These are phyloP conservation scores for Byasa hedistus DNA, from an alignment of 2,888 invertebrate species.

Conservation along the genomic window DNA sequence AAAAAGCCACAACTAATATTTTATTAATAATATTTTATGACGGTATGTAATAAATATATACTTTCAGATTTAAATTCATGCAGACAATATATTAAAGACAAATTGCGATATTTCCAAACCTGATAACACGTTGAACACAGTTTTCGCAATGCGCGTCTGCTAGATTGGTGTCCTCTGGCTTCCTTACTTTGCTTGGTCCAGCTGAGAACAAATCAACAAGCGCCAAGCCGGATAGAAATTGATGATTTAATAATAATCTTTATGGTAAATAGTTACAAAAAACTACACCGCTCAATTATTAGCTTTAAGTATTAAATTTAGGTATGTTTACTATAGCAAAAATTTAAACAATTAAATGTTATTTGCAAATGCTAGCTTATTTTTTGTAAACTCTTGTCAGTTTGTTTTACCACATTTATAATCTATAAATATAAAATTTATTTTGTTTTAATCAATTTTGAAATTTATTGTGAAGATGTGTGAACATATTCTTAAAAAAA, in stretches of 20 bases:
- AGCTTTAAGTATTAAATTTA: background rate
- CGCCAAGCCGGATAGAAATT: slow-evolving; percentile 61
- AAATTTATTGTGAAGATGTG: background rate
- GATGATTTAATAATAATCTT: slow-evolving; percentile 5
- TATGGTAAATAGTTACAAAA: background rate
- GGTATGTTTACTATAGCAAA: background rate
- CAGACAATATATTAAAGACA: slow-evolving; percentile 46
- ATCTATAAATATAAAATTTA: background rate
- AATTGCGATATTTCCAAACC: slow-evolving; percentile 61
- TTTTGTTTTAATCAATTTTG: background rate
- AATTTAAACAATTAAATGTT: background rate
- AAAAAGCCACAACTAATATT: slow-evolving; percentile 26
- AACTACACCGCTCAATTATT: background rate
- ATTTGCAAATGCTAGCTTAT: background rate
- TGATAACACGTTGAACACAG: slow-evolving; percentile 58
- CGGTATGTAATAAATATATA: slow-evolving; percentile 12
- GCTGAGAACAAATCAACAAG: slow-evolving; percentile 72
- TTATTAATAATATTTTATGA: slow-evolving; percentile 22
- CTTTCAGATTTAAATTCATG: slow-evolving; percentile 44
- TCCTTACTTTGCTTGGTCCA: slow-evolving; percentile 60
- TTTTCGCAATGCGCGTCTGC: slow-evolving; percentile 52
- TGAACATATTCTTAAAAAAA: slow-evolving; percentile 15
- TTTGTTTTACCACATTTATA: background rate
- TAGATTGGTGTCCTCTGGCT: slow-evolving; percentile 45
- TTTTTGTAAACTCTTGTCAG: background rate